These are phyloP conservation scores for Volucella inanis DNA, from an alignment of 2,888 invertebrate species.

Conservation along the genomic window DNA sequence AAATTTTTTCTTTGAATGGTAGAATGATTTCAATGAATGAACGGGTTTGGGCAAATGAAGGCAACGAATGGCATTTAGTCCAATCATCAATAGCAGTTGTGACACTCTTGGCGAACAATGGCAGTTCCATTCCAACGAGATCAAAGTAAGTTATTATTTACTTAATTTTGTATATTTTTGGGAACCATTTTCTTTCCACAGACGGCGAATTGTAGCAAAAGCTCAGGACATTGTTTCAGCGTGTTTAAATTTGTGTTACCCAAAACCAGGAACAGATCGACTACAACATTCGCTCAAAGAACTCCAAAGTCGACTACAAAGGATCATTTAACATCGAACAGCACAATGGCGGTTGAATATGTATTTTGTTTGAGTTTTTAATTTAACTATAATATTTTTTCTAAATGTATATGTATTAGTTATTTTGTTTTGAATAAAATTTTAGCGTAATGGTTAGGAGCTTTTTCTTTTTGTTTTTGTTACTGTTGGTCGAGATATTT, in stretches of 20 bases:
- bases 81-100: slow-evolving; percentile 90
- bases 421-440: slow-evolving; percentile 62
- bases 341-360: slow-evolving; percentile 15
- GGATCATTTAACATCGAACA: slow-evolving; percentile 68
- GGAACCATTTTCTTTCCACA: slow-evolving; percentile 80
- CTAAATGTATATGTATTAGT: slow-evolving; percentile 45
- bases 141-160: slow-evolving; percentile 79
- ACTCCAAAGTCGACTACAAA: slow-evolving; percentile 82
- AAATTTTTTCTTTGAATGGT: slow-evolving; percentile 13
- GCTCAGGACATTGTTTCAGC: slow-evolving; percentile 90
- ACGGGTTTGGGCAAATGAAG: slow-evolving; percentile 92
- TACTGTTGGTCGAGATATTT: not conserved
- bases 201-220: slow-evolving; percentile 87
- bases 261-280: slow-evolving; percentile 87
- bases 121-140: slow-evolving; percentile 84
- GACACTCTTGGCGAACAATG: slow-evolving; percentile 87
- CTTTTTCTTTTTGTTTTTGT: not conserved
- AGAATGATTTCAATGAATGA: slow-evolving; percentile 92
- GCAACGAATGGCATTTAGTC: slow-evolving; percentile 93
- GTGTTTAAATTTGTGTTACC: slow-evolving; percentile 90
- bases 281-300: slow-evolving; percentile 85
- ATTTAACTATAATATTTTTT: slow-evolving; percentile 45
- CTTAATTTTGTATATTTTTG: slow-evolving; percentile 48
- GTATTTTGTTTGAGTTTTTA: slow-evolving; percentile 51
- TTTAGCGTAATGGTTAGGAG: slow-evolving; percentile 32